Evolutionary conservation across 2,888 invertebrate genomes (phyloP).

Genomic region (Scaptomyza polygonia): DNA sequence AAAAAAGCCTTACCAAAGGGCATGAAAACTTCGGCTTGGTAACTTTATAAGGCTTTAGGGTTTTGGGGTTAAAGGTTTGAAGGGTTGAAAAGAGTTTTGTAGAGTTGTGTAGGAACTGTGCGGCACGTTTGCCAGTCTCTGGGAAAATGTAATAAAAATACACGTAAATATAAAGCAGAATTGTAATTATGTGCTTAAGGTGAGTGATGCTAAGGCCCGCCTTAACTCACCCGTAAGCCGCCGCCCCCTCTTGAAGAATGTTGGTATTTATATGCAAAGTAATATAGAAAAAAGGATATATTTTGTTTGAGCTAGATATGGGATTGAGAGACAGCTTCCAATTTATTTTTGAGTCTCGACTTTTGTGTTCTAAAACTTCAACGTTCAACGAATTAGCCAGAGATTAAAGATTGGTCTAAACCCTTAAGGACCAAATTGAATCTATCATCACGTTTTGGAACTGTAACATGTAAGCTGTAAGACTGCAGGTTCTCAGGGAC

Average conservation of each 20-base stretch:
- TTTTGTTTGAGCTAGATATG: slow-evolving; percentile 23
- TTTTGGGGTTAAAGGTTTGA: background rate
- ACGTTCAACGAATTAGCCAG: slow-evolving; percentile 4
- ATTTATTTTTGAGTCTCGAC: slow-evolving; percentile 19
- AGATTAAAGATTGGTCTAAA: slow-evolving; percentile 9
- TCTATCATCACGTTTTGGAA: slow-evolving; percentile 13
- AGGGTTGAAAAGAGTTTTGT: background rate
- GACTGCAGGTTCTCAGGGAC: background rate
- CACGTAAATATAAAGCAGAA: slow-evolving; percentile 78
- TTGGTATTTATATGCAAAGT: no score
- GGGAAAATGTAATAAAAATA: slow-evolving; percentile 74
- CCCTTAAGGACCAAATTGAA: slow-evolving; percentile 38
- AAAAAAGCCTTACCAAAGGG: slow-evolving; percentile 8
- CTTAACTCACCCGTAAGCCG: background rate
- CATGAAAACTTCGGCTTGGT: slow-evolving; percentile 17
- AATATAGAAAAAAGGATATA: no score
- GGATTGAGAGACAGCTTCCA: slow-evolving; percentile 29
- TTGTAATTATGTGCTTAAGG: slow-evolving; percentile 79
- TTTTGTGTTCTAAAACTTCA: slow-evolving; percentile 24
- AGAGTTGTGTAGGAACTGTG: slow-evolving; percentile 11
- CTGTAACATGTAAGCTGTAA: background rate
- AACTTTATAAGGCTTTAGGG: background rate
- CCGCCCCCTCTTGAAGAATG: no score
- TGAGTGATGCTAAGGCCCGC: slow-evolving; percentile 66
- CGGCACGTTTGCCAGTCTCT: slow-evolving; percentile 21